phyloP scores from a whole-genome alignment of 2,888 invertebrate species.

The Drosophila barbarae region DNA sequence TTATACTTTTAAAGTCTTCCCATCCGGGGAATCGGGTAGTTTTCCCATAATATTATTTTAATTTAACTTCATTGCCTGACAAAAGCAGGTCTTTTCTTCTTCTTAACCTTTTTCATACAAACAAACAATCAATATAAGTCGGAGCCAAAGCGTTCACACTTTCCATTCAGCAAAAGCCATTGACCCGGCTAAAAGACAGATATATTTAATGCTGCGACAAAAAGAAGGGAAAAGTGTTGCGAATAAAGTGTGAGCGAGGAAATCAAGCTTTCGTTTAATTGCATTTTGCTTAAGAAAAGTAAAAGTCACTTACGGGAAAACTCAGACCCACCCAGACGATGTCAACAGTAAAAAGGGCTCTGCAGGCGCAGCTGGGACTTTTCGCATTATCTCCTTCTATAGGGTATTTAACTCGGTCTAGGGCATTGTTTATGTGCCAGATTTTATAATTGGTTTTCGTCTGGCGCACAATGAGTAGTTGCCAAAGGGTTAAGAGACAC shows the following conservation, averaged over 20 bases:
- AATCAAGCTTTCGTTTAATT: slow-evolving; percentile 62
- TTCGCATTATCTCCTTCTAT: slow-evolving; percentile 28
- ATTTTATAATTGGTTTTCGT: slow-evolving; percentile 65
- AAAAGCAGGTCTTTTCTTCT: background rate
- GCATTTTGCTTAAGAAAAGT: slow-evolving; percentile 64
- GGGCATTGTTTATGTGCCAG: slow-evolving; percentile 60
- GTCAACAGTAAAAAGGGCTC: slow-evolving; percentile 15
- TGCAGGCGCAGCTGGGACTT: slow-evolving; percentile 26
- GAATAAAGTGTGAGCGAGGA: slow-evolving; percentile 31
- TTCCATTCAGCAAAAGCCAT: slow-evolving; percentile 38
- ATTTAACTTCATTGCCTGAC: slow-evolving; percentile 12
- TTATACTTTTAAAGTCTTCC: slow-evolving; percentile 4
- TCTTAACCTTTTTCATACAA: slow-evolving; percentile 17
- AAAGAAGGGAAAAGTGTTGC: slow-evolving; percentile 48
- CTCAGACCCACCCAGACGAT: slow-evolving; percentile 13
- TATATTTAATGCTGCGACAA: slow-evolving; percentile 30
- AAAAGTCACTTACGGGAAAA: slow-evolving; percentile 53
- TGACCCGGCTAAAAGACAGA: slow-evolving; percentile 30
- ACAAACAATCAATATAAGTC: slow-evolving; percentile 19
- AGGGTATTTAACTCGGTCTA: slow-evolving; percentile 31
- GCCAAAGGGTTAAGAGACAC: slow-evolving; percentile 34
- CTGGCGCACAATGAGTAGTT: slow-evolving; percentile 2
- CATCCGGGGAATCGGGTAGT: background rate
- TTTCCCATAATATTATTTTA: slow-evolving; percentile 26
- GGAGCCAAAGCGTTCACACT: slow-evolving; percentile 55